Conservation (phyloP, 2,113 vertebrate species). For the Salvator merianae region DNA sequence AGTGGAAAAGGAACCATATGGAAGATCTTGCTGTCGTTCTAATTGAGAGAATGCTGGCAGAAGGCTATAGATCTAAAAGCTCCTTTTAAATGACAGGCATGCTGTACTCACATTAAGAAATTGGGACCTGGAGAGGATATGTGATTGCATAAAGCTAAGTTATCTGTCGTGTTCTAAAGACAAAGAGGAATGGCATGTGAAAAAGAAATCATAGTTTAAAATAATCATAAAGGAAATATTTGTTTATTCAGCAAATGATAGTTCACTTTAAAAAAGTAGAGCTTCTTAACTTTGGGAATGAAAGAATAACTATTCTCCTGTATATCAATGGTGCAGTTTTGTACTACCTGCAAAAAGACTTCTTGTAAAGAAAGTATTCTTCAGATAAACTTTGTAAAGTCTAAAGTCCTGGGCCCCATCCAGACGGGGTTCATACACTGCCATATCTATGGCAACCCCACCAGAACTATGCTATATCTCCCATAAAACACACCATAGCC, state of each 20-base stretch:
- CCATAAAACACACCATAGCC: too few species aligned
- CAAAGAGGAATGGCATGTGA: not conserved
- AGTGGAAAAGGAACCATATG: constrained; percentile 24
- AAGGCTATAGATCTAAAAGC: constrained; percentile 66
- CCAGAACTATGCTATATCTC: too few species aligned
- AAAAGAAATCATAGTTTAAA: not conserved
- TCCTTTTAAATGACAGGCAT: constrained; percentile 63
- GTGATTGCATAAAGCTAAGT: not conserved
- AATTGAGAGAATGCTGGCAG: constrained; percentile 41
- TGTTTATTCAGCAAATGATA: not conserved
- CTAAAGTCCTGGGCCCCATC: too few species aligned
- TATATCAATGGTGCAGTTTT: too few species aligned
- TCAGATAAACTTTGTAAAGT: too few species aligned
- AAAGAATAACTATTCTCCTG: too few species aligned
- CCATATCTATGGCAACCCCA: too few species aligned
- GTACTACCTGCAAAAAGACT: too few species aligned
- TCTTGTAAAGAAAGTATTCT: too few species aligned
- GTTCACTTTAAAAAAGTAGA: too few species aligned
- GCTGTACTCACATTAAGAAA: constrained; percentile 29
- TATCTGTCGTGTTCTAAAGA: not conserved
- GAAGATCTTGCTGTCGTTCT: not conserved
- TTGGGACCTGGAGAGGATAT: constrained; percentile 33
- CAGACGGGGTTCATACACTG: too few species aligned
- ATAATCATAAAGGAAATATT: not conserved
- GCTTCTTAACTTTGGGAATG: too few species aligned